These are phyloP conservation scores for Ommatoiulus sabulosus DNA, from an alignment of 2,888 invertebrate species.

Conservation along the genomic window DNA sequence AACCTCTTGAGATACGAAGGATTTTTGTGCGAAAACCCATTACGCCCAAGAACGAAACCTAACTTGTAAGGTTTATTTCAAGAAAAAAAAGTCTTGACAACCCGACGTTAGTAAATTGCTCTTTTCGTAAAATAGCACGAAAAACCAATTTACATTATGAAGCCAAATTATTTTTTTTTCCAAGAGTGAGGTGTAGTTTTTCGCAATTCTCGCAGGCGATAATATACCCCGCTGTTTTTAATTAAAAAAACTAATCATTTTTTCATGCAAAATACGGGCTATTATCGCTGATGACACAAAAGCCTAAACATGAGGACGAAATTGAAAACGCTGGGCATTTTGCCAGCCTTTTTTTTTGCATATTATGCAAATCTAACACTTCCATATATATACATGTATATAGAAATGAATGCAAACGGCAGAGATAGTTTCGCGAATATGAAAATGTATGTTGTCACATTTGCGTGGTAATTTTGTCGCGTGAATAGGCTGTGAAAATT, in stretches of 20 bases:
- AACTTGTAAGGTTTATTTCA: too few species aligned
- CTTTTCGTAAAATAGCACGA: too few species aligned
- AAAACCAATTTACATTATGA: too few species aligned
- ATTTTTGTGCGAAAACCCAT: too few species aligned
- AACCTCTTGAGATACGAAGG: too few species aligned
- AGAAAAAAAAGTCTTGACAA: too few species aligned
- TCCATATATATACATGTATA: neutral
- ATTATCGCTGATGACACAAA: neutral
- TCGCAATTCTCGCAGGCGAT: neutral
- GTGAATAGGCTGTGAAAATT: neutral
- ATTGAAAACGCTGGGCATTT: neutral
- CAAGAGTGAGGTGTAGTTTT: neutral
- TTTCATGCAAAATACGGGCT: neutral
- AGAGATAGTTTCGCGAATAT: neutral
- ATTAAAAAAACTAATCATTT: neutral
- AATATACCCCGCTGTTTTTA: neutral
- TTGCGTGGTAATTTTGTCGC: neutral
- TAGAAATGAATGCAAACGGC: neutral
- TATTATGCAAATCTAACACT: neutral
- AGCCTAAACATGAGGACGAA: neutral
- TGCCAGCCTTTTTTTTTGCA: neutral
- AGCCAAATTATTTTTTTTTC: neutral
- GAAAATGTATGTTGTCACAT: neutral
- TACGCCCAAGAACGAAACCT: too few species aligned
- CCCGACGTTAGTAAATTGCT: too few species aligned